phyloP scores from a whole-genome alignment of 1,140 invertebrate genomes.

The Geopemphigus sp. region DNA sequence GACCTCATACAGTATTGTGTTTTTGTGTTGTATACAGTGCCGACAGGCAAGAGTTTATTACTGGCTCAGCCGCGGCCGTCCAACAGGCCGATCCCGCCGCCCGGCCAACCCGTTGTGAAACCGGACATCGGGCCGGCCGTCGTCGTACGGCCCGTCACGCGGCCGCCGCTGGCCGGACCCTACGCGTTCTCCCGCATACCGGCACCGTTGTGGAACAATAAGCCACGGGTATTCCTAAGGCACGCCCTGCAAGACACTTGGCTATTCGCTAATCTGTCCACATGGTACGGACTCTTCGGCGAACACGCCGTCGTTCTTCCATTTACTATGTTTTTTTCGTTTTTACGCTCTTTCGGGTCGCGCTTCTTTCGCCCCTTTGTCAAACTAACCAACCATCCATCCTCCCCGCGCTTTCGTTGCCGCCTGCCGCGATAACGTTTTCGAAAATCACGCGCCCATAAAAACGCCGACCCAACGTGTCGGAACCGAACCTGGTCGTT shows the following conservation, averaged over 20 bases:
- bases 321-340: too few relatives aligned
- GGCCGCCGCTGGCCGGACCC: slow-evolving; percentile 79
- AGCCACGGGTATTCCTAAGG: slow-evolving; percentile 75
- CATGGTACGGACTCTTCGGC: slow-evolving; percentile 62
- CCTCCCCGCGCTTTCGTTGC: too few relatives aligned
- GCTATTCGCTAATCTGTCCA: slow-evolving; percentile 79
- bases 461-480: too few relatives aligned
- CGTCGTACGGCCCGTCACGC: slow-evolving; percentile 63
- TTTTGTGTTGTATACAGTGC: slow-evolving; percentile 39
- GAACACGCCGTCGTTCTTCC: not conserved
- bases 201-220: slow-evolving; percentile 72
- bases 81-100: slow-evolving; percentile 58
- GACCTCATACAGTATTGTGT: not conserved
- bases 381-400: too few relatives aligned
- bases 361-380: too few relatives aligned
- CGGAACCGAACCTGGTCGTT: too few relatives aligned
- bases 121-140: slow-evolving; percentile 61
- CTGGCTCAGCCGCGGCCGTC: slow-evolving; percentile 51
- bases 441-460: too few relatives aligned
- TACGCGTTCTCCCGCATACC: slow-evolving; percentile 87
- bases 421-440: too few relatives aligned
- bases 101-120: slow-evolving; percentile 61
- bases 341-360: too few relatives aligned
- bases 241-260: slow-evolving; percentile 73
- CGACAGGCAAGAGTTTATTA: slow-evolving; percentile 35